Conservation (phyloP, 2,113 vertebrate species). For the Anolis carolinensis region DNA sequence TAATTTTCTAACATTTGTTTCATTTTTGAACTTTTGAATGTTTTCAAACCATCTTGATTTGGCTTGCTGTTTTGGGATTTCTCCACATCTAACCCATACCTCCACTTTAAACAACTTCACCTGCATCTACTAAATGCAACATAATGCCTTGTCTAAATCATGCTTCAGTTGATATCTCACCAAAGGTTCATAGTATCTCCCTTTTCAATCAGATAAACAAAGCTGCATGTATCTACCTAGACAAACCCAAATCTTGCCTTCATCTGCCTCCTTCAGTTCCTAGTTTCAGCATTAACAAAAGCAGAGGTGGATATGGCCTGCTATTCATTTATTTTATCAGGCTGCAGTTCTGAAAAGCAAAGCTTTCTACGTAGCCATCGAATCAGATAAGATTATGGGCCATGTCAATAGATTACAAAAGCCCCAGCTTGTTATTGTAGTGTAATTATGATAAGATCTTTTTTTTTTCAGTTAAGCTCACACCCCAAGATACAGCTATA, state of each 20-base stretch:
- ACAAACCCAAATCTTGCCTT: not conserved
- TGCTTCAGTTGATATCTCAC: not conserved
- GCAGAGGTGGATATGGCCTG: not conserved
- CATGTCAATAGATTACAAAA: constrained; percentile 34
- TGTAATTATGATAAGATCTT: constrained; percentile 36
- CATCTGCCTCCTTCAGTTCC: not conserved
- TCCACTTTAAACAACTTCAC: not conserved
- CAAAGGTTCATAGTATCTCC: not conserved
- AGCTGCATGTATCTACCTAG: not conserved
- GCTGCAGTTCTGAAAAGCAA: constrained; percentile 24
- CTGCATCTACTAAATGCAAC: not conserved
- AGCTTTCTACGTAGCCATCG: not conserved
- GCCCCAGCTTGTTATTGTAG: constrained; percentile 10
- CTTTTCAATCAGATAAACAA: not conserved
- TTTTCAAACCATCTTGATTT: not conserved
- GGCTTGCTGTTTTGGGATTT: not conserved
- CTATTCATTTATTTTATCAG: constrained; percentile 20
- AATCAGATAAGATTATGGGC: constrained; percentile 2
- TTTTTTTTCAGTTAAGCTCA: constrained; percentile 41
- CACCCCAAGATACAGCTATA: constrained; percentile 34
- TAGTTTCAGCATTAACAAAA: not conserved
- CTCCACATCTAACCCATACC: no score
- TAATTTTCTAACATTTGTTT: not conserved
- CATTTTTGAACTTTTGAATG: not conserved
- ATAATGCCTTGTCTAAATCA: not conserved